Conservation (phyloP, 2,797 vertebrate species). For the Geotria australis region DNA sequence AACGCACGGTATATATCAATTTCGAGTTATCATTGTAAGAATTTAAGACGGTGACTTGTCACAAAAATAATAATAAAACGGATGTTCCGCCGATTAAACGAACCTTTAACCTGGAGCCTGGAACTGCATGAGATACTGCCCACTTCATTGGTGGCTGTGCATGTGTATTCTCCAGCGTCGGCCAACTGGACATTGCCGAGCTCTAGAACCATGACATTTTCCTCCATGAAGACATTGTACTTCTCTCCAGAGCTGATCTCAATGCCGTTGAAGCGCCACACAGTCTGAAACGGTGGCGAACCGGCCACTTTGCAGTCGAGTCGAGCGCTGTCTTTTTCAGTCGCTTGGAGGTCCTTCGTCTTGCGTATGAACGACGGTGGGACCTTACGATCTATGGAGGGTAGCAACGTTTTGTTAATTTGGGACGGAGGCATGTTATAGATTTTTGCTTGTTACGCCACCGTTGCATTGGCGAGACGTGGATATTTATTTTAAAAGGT, state of each 20-base stretch:
- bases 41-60: no score
- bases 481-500: no score
- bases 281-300: not conserved
- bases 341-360: not conserved
- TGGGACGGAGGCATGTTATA: not conserved
- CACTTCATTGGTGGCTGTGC: conserved; percentile 56
- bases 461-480: no score
- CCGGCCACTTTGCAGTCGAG: not conserved
- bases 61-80: no score
- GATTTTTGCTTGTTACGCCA: no score
- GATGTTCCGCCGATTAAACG: not conserved
- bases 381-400: not conserved
- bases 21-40: no score
- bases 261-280: not conserved
- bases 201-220: not conserved
- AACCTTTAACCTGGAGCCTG: conserved; percentile 57
- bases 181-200: not conserved
- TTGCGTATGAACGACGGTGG: not conserved
- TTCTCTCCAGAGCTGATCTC: not conserved
- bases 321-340: not conserved
- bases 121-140: conserved; percentile 46
- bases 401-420: not conserved
- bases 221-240: not conserved
- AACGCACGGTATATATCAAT: no score
- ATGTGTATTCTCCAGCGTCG: conserved; percentile 54